A percentile compares a stretch with the other conserved stretches of the same genome.
These are phyloP conservation scores for Macrocentrus cingulum DNA, from an alignment of 1,140 invertebrate genomes.

Conservation along the genomic window DNA sequence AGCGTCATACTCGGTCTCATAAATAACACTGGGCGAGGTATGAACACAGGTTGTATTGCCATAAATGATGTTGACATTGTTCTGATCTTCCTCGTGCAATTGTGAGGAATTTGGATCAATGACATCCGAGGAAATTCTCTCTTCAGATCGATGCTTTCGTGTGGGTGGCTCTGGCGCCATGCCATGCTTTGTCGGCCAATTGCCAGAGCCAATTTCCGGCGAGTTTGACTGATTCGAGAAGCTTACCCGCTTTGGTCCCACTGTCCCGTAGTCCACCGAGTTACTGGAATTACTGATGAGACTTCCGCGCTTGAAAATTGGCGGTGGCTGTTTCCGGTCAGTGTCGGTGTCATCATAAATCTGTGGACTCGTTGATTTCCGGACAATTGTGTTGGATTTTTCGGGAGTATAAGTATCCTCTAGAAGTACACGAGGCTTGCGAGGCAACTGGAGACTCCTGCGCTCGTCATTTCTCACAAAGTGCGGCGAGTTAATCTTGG, in stretches of 20 bases:
- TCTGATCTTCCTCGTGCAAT: constrained; percentile 30
- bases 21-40: background rate
- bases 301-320: constrained; percentile 62
- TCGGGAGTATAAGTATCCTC: constrained; percentile 19
- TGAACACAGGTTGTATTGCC: constrained; percentile 20
- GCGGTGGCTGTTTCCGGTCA: constrained; percentile 40
- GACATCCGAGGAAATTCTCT: constrained; percentile 32
- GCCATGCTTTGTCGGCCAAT: constrained; percentile 61
- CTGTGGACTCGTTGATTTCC: constrained; percentile 17
- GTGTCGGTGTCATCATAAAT: constrained; percentile 34
- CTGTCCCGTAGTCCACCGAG: constrained; percentile 43
- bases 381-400: background rate
- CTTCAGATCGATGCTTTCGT: constrained; percentile 47
- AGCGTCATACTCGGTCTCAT: constrained; percentile 45
- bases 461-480: constrained; percentile 39
- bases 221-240: constrained; percentile 51
- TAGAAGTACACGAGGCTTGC: constrained; percentile 21
- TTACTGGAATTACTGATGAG: constrained; percentile 44
- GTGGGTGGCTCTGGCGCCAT: constrained; percentile 62
- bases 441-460: constrained; percentile 36
- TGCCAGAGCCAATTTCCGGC: constrained; percentile 37
- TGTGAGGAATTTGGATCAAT: constrained; percentile 33
- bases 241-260: constrained; percentile 58
- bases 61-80: constrained; percentile 33
- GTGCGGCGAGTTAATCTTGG: constrained; percentile 39